Conservation (phyloP, 2,797 vertebrate species). For the Leptatherina wallacei region DNA sequence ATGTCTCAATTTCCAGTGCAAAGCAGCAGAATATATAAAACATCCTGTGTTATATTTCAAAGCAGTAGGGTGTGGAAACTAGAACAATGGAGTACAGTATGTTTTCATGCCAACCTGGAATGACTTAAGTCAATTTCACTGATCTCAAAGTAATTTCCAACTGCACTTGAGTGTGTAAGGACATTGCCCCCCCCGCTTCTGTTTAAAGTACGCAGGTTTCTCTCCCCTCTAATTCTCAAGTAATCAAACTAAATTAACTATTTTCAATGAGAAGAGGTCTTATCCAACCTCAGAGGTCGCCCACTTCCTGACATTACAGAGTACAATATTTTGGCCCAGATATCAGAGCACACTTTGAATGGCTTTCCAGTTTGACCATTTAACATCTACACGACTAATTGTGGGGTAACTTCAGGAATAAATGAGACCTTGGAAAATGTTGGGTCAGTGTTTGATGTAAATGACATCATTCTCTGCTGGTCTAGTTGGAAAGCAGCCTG, state of each 20-base stretch:
- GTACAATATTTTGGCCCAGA: conserved; percentile 23
- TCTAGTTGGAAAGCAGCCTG: conserved; percentile 53
- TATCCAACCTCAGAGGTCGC: conserved; percentile 51
- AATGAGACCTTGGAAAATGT: conserved; percentile 72
- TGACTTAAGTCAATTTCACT: conserved; percentile 29
- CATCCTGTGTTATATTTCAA: conserved; percentile 48
- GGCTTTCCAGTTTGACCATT: conserved; percentile 47
- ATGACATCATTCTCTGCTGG: conserved; percentile 62
- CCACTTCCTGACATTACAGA: conserved; percentile 46
- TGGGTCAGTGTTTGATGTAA: conserved; percentile 71
- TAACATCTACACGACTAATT: conserved; percentile 56
- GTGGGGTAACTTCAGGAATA: conserved; percentile 52
- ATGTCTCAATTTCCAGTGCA: conserved; percentile 27
- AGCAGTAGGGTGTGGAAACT: conserved; percentile 20
- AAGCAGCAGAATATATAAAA: conserved; percentile 51
- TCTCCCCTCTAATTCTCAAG: not conserved
- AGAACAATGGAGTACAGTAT: conserved; percentile 58
- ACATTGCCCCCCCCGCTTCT: conserved; percentile 14
- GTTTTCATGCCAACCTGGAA: conserved; percentile 47
- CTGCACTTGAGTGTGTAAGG: conserved; percentile 39
- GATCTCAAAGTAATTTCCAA: conserved; percentile 23
- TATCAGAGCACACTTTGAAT: conserved; percentile 52
- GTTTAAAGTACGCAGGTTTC: conserved; percentile 1
- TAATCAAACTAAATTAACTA: conserved; percentile 30
- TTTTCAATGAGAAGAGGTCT: conserved; percentile 19